Base-by-base conservation (phyloP, 2,113 vertebrate genomes). In the Choloepus hoffmanni region DNA sequence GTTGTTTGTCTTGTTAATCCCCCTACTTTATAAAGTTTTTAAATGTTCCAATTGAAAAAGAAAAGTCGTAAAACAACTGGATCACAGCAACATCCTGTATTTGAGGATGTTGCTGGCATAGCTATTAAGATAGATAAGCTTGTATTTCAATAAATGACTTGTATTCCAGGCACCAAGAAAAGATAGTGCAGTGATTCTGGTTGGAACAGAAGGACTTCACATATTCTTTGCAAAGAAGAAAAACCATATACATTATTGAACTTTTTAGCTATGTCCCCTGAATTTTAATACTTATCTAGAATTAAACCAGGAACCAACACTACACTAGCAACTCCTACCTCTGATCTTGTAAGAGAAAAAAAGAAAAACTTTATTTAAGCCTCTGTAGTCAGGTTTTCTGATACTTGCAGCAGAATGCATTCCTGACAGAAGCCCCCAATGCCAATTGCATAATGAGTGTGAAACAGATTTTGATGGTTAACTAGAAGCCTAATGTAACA, bases 221-320 rank as follows among this genome's bases (percentile, higher is more conserved):
- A 15, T 74, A 43, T 68, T 76, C 74, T 92, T 85, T 93, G 45
- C 36, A 92, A 97, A 68, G 58, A 74, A 28, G 14, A 70, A 79
- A 90, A 55, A 6, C 30, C 62, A 72, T n/a, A 55, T 45, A 36
- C 2, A 55, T 21, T 1, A 82, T 11, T 68, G 45, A 65, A 60
- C 15, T 58, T 36, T 48, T 60, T 90, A 76, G 50, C 4, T 83
- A 23, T 23, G 58, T 70, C 55, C 36, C 48, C 30, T 73, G 48
- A 95, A 86, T 70, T 65, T 85, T 72, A 19, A 79, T 73, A 19
- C 62, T 85, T 68, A 36, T 76, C 40, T 9, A 72, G 53, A 73
- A 45, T 36, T 76, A 76, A 77, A 95, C 74, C 28, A 81, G 14
- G 58, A 74, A 73, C 18, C 26, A 85, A 36, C 36, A 36, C 36